Evolutionary conservation across 2,797 vertebrate species (phyloP).

Genomic region (Platalea minor): DNA sequence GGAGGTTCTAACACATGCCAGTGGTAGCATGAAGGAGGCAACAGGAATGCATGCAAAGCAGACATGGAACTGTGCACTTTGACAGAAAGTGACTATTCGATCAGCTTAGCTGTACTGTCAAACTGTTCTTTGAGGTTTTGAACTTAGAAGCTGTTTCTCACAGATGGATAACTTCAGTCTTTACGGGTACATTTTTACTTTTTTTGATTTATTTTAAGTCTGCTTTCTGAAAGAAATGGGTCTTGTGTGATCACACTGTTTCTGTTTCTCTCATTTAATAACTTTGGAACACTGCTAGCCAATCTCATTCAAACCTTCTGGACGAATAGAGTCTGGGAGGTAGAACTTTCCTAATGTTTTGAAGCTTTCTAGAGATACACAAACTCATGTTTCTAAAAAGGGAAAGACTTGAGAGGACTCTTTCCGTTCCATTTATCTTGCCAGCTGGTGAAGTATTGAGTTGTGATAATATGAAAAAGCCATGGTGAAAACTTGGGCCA

Average conservation of each 20-base stretch:
- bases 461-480: neutral
- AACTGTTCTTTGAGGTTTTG: neutral
- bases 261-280: neutral
- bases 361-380: neutral
- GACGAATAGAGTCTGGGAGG: neutral
- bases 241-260: neutral
- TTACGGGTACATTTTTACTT: neutral
- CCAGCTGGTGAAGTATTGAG: neutral
- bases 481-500: neutral
- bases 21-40: neutral
- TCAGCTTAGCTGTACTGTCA: neutral
- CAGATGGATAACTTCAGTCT: neutral
- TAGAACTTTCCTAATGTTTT: neutral
- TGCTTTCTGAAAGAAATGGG: neutral
- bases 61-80: neutral
- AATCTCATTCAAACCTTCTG: neutral
- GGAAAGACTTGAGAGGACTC: neutral
- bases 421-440: neutral
- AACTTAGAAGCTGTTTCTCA: neutral
- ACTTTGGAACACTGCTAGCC: neutral
- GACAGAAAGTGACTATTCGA: neutral
- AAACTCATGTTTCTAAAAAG: neutral
- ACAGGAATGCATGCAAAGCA: neutral
- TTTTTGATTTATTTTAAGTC: neutral
- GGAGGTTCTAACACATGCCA: neutral